Evolutionary conservation across 2,113 vertebrate species (phyloP).

Genomic region (Leucosticte australis): DNA sequence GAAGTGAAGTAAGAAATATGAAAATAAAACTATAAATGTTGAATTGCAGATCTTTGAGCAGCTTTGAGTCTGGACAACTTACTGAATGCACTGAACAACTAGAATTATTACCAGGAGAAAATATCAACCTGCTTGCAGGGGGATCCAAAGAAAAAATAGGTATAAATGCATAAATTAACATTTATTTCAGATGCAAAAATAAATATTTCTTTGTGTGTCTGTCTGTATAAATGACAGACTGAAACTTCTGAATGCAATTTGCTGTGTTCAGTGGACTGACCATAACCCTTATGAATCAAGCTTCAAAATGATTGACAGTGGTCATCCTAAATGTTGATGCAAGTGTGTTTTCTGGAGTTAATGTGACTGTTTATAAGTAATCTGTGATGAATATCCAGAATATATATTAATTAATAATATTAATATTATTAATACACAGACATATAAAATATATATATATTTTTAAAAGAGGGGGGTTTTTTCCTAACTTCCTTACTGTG

Average conservation of each 20-base stretch:
- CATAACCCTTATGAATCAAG: background rate
- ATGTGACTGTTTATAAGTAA: background rate
- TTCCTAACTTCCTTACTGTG: background rate
- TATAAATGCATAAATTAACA: constrained; percentile 55
- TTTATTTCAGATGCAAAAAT: background rate
- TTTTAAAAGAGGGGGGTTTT: rapidly evolving
- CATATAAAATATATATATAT: rapidly evolving
- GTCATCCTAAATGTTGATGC: background rate
- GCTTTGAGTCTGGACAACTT: constrained; percentile 92
- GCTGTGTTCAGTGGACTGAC: background rate
- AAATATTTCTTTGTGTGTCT: background rate
- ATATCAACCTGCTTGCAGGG: constrained; percentile 85
- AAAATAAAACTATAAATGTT: constrained; percentile 40
- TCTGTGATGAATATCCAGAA: background rate
- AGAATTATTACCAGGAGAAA: constrained; percentile 94
- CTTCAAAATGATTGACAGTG: background rate
- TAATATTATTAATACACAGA: background rate
- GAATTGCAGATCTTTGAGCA: constrained; percentile 85
- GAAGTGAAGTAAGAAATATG: background rate
- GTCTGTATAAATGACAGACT: background rate
- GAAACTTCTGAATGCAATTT: background rate
- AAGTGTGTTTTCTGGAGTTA: background rate
- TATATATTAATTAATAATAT: no score
- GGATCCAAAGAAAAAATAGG: constrained; percentile 93
- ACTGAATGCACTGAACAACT: constrained; percentile 87